Percentiles rank a stretch among this genome's conserved stretches.
Evolutionary conservation across 2,113 vertebrate genomes (phyloP).

Genomic region (Pipra filicauda): DNA sequence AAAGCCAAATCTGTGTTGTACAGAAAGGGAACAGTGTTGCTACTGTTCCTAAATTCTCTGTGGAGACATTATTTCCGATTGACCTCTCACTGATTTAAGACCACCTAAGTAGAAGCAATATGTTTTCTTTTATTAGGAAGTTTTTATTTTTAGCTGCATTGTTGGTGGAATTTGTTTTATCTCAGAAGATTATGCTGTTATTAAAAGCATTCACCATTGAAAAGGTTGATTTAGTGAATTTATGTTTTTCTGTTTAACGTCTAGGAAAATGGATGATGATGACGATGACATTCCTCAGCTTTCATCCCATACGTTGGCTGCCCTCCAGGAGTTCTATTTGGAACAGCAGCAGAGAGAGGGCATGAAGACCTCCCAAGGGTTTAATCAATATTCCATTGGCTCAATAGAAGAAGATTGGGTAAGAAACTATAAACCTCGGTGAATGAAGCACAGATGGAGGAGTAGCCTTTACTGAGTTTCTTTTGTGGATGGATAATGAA

Average conservation of each 20-base stretch:
- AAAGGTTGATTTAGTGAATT: background rate
- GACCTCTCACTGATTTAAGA: background rate
- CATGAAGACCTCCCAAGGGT: background rate
- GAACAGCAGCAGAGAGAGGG: conserved; percentile 72
- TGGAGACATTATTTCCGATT: background rate
- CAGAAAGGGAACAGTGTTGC: background rate
- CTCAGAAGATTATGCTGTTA: background rate
- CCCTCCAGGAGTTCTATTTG: conserved; percentile 89
- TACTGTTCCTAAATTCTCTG: background rate
- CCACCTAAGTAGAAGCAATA: background rate
- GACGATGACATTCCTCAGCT: conserved; percentile 83
- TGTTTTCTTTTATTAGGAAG: background rate
- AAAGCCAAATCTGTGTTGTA: background rate
- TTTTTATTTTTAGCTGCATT: background rate
- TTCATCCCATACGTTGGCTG: conserved; percentile 83
- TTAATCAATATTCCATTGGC: conserved; percentile 78
- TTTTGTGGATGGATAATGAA: background rate
- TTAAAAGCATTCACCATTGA: background rate
- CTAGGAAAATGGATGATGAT: conserved; percentile 81
- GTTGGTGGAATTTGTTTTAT: background rate
- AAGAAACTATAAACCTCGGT: conserved; percentile 24
- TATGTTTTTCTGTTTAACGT: background rate
- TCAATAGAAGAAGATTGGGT: conserved; percentile 94
- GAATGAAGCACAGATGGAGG: background rate
- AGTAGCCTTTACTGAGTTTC: background rate